Evolutionary conservation across 2,797 vertebrate genomes (phyloP).

Genomic region (Artibeus jamaicensis): DNA sequence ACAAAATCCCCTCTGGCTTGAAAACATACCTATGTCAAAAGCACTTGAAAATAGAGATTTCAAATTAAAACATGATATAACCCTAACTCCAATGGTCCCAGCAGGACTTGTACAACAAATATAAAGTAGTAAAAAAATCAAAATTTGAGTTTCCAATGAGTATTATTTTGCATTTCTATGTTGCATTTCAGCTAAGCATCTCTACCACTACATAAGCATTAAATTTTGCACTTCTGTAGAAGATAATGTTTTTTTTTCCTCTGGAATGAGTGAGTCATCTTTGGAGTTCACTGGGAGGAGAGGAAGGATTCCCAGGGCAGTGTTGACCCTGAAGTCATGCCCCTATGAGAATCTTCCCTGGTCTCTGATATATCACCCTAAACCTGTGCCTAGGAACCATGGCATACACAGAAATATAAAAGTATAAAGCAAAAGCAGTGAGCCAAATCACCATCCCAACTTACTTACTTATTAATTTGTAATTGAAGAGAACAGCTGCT

Average conservation of each 20-base stretch:
- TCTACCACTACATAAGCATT: background rate
- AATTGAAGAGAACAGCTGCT: background rate
- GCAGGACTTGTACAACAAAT: slow-evolving; percentile 27
- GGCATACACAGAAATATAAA: background rate
- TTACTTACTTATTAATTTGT: background rate
- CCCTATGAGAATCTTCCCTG: background rate
- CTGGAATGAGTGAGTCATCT: background rate
- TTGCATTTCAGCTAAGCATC: background rate
- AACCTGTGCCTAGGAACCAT: background rate
- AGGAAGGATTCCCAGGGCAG: background rate
- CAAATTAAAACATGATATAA: slow-evolving; percentile 16
- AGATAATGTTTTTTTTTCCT: background rate
- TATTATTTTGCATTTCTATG: slow-evolving; percentile 15
- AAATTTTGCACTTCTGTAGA: background rate
- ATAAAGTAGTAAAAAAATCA: background rate
- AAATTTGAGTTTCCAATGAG: slow-evolving; percentile 29
- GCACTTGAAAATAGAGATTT: slow-evolving; percentile 49
- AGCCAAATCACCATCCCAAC: background rate
- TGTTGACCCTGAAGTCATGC: background rate
- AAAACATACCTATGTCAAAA: slow-evolving; percentile 48
- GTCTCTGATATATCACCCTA: background rate
- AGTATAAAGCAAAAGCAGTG: background rate
- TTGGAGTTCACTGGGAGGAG: background rate
- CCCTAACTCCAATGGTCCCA: slow-evolving; percentile 13
- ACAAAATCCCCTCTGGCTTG: slow-evolving; percentile 46